phyloP scores from a whole-genome alignment of 2,797 vertebrate species.

The Karalla daura region DNA sequence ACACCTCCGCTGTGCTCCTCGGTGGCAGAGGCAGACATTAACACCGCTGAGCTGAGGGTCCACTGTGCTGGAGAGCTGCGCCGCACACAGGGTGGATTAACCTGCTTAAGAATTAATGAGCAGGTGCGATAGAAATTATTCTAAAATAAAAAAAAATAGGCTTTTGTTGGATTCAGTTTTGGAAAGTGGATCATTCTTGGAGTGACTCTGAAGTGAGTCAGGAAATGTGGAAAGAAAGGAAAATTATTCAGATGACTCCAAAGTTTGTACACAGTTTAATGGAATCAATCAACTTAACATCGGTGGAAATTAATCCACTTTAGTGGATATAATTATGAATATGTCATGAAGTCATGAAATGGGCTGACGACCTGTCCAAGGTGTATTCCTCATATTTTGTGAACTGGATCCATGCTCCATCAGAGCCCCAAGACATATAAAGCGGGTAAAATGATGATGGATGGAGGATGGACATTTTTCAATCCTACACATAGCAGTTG shows the following conservation, averaged over 20 bases:
- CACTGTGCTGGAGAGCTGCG: not conserved
- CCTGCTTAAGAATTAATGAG: slow-evolving; percentile 18
- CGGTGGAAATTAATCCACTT: no score
- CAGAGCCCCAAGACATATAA: no score
- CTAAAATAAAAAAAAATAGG: not conserved
- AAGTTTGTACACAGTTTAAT: not conserved
- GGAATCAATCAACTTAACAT: not conserved
- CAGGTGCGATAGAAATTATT: slow-evolving; percentile 1
- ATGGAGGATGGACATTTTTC: no score
- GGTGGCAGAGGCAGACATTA: slow-evolving; percentile 41
- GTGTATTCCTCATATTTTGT: no score
- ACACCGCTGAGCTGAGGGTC: slow-evolving; percentile 15
- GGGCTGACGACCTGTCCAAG: no score
- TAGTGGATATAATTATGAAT: no score
- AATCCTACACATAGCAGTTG: no score
- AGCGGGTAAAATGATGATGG: no score
- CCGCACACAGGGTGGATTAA: slow-evolving; percentile 8
- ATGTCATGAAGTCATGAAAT: no score
- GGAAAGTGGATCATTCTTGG: not conserved
- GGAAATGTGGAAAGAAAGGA: not conserved
- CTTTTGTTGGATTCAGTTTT: not conserved
- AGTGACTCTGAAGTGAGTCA: not conserved
- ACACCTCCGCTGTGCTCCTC: slow-evolving; percentile 45
- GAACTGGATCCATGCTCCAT: no score
- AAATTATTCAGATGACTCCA: not conserved